Conservation (phyloP, 2,888 invertebrate species). For the Brenthis hecate region DNA sequence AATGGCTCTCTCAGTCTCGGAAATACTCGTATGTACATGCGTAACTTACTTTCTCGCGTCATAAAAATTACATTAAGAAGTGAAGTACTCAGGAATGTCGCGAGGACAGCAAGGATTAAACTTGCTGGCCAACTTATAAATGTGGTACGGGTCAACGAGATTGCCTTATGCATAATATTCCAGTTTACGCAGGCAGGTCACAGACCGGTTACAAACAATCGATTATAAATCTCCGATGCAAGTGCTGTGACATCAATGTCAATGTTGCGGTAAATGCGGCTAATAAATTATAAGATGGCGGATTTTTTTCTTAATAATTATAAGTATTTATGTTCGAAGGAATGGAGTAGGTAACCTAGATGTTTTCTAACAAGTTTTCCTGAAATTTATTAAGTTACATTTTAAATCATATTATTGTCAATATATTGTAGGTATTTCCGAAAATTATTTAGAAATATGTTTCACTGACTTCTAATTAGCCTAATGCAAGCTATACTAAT, state of each 20-base stretch:
- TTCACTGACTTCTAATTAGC: no score
- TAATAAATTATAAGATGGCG: constrained; percentile 14
- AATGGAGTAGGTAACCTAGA: no score
- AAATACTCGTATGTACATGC: constrained; percentile 15
- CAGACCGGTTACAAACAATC: constrained; percentile 66
- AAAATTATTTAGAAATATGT: no score
- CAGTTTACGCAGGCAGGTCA: constrained; percentile 60
- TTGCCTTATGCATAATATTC: constrained; percentile 70
- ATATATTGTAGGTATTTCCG: no score
- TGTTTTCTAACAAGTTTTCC: no score
- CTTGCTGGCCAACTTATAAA: constrained; percentile 66
- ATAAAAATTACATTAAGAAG: constrained; percentile 45
- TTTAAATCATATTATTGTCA: no score
- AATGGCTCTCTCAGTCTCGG: constrained; percentile 21
- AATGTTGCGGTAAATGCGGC: constrained; percentile 33
- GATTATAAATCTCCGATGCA: constrained; percentile 64
- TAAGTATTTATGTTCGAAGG: no score
- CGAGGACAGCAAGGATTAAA: constrained; percentile 62
- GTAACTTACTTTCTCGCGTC: constrained; percentile 39
- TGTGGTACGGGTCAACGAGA: constrained; percentile 69
- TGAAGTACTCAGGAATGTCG: constrained; percentile 55
- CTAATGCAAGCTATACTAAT: no score
- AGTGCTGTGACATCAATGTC: constrained; percentile 47
- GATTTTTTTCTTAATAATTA: not conserved
- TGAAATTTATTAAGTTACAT: no score